These are phyloP conservation scores for Caenorhabditis sp. DNA, from an alignment of 2,888 invertebrate genomes.

Conservation along the genomic window DNA sequence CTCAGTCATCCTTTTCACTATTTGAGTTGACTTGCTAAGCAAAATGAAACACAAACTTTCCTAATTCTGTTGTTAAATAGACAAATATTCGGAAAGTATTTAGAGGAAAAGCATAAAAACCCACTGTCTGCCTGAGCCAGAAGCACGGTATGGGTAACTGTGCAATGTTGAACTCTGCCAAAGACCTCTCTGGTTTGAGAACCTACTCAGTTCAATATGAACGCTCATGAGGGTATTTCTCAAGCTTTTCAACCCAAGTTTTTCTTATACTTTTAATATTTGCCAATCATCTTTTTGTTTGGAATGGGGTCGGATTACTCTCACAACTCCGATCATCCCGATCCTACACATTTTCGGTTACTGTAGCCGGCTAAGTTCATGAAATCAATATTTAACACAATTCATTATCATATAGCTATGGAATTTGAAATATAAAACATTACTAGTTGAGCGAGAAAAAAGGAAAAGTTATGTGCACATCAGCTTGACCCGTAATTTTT, in stretches of 20 bases:
- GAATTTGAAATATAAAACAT: no score
- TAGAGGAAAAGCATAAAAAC: not conserved
- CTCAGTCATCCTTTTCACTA: slow-evolving; percentile 17
- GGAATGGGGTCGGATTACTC: slow-evolving; percentile 47
- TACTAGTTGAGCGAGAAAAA: not conserved
- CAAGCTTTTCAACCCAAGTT: not conserved
- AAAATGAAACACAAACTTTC: slow-evolving; percentile 48
- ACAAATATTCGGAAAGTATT: slow-evolving; percentile 7
- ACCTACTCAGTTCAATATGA: slow-evolving; percentile 9
- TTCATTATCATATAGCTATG: no score
- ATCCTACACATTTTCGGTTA: not conserved
- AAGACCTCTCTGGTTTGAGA: not conserved
- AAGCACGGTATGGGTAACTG: not conserved
- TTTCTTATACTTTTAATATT: slow-evolving; percentile 42
- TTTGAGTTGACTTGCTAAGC: slow-evolving; percentile 38
- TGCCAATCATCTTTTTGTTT: slow-evolving; percentile 42
- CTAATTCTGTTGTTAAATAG: slow-evolving; percentile 61
- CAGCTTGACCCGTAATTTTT: slow-evolving; percentile 25
- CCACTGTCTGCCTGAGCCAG: not conserved
- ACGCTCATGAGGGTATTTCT: not conserved
- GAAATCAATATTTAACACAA: no score
- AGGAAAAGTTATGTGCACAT: slow-evolving; percentile 3
- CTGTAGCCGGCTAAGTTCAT: not conserved
- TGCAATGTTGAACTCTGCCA: not conserved
- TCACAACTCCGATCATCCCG: slow-evolving; percentile 1